phyloP scores from a whole-genome alignment of 1,140 invertebrate genomes.

The Psilanteris sp. region DNA sequence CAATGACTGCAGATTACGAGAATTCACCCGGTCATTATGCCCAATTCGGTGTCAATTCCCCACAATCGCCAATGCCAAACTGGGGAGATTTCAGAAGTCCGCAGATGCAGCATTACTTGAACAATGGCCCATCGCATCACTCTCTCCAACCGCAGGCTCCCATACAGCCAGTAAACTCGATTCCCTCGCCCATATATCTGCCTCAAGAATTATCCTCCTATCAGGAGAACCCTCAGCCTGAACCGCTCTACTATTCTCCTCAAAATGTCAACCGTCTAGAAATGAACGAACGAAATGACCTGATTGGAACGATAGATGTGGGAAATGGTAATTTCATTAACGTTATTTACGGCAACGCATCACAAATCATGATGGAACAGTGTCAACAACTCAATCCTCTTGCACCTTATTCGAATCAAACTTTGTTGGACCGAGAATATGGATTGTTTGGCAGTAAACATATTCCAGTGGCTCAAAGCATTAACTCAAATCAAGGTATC shows the following conservation, averaged over 20 bases:
- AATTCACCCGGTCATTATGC: slow-evolving; percentile 82
- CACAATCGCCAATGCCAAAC: slow-evolving; percentile 69
- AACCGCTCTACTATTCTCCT: slow-evolving; percentile 73
- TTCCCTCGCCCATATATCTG: slow-evolving; percentile 72
- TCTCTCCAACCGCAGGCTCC: slow-evolving; percentile 61
- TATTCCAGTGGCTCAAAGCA: slow-evolving; percentile 56
- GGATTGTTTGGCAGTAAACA: slow-evolving; percentile 73
- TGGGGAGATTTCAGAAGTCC: slow-evolving; percentile 73
- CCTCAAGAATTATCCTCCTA: slow-evolving; percentile 69
- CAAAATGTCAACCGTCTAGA: slow-evolving; percentile 74
- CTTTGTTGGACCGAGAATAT: slow-evolving; percentile 75
- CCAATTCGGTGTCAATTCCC: slow-evolving; percentile 80
- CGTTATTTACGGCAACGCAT: slow-evolving; percentile 76
- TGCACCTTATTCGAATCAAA: slow-evolving; percentile 68
- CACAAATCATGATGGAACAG: slow-evolving; percentile 76
- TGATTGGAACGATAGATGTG: slow-evolving; percentile 78
- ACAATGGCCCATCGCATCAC: slow-evolving; percentile 58
- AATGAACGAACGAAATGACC: slow-evolving; percentile 76
- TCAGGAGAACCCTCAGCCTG: slow-evolving; percentile 61
- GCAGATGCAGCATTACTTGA: slow-evolving; percentile 68
- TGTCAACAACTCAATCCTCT: slow-evolving; percentile 69
- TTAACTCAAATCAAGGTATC: slow-evolving; percentile 42
- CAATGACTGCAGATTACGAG: slow-evolving; percentile 83
- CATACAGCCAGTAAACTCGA: slow-evolving; percentile 66
- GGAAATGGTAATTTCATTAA: slow-evolving; percentile 79